Evolutionary conservation across 2,888 invertebrate species (phyloP), one percentile per base, ranked within the genome.

Genomic region (Metalampra italica): DNA sequence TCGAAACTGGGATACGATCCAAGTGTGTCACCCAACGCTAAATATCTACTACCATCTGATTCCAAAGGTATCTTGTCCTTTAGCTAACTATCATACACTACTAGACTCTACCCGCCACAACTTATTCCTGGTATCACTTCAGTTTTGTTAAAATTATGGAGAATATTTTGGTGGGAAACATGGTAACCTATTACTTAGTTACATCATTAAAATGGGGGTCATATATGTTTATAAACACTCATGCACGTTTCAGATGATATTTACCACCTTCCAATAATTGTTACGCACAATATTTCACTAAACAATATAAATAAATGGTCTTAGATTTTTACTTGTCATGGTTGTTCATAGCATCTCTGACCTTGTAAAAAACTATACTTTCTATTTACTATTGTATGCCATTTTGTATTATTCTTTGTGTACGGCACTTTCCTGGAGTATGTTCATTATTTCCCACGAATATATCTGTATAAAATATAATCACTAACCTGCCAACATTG

Each of bases 161-260:
- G 52, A 58, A 63, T 59, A 64, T 83, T 84, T 86, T 85, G 88
- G 88, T 82, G 88, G 88, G 87, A 87, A 87, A 83, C 66, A 56
- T 68, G 64, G 70, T 88, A 88, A 87, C 87, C 88, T 88, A 85
- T 75, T 64, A 60, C 65, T 64, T 70, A 78, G 78, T 86, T 86
- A 84, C 85, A 86, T 87, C 83, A 85, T 62, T 74, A 54, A 56
- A 70, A 70, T 72, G 74, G 87, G 85, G 87, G 88, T 86, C 86
- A 85, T 60, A 71, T 64, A 59, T 89, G 88, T 89, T 88, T 79
- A 87, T 87, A 80, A 89, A 89, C 88, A 89, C 64, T 71, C 64
- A 66, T 62, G 59, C 64, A 68, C 58, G 71, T 71, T 74, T 71
- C 56, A 52, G 43, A 51, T 55, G 52, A 52, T 56, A 59, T 60